Percentiles rank a stretch among this genome's conserved stretches.
Conservation (phyloP, 1,140 invertebrate species). For the Steinernema feltiae region DNA sequence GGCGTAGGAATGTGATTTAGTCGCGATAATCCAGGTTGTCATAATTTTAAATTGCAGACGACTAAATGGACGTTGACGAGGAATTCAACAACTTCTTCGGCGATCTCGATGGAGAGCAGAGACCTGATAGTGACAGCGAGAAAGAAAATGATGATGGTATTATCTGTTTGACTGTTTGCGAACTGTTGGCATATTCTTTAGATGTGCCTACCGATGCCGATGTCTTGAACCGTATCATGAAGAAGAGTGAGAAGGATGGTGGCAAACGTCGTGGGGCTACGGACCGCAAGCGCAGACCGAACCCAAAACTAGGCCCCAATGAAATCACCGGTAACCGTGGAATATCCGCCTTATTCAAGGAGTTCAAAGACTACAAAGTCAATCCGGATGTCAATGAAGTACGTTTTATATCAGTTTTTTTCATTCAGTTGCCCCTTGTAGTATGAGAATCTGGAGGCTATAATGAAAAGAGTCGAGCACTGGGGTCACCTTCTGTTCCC, state of each 20-base stretch:
- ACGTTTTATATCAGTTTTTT: neutral
- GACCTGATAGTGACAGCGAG: neutral
- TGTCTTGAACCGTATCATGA: neutral
- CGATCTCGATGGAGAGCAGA: neutral
- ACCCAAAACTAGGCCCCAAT: neutral
- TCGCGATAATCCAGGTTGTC: too few species aligned
- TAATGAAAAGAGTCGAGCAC: slow-evolving; percentile 2
- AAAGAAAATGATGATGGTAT: neutral
- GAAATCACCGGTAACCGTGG: neutral
- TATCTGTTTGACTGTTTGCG: neutral
- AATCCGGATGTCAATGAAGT: neutral
- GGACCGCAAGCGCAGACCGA: neutral
- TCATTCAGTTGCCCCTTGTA: neutral
- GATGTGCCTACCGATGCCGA: slow-evolving; percentile 2
- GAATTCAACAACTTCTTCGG: neutral
- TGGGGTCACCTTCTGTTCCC: neutral
- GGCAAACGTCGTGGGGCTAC: neutral
- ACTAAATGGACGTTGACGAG: too few species aligned
- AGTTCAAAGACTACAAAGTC: neutral
- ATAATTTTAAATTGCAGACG: too few species aligned
- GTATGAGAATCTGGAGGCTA: neutral
- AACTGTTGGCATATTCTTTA: neutral
- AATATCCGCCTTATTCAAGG: neutral
- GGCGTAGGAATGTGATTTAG: too few species aligned
- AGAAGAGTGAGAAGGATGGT: neutral